Percentiles rank a stretch among this genome's conserved stretches.
These are phyloP conservation scores for Heterodera filipjevi DNA, from an alignment of 2,888 invertebrate species.

Conservation along the genomic window DNA sequence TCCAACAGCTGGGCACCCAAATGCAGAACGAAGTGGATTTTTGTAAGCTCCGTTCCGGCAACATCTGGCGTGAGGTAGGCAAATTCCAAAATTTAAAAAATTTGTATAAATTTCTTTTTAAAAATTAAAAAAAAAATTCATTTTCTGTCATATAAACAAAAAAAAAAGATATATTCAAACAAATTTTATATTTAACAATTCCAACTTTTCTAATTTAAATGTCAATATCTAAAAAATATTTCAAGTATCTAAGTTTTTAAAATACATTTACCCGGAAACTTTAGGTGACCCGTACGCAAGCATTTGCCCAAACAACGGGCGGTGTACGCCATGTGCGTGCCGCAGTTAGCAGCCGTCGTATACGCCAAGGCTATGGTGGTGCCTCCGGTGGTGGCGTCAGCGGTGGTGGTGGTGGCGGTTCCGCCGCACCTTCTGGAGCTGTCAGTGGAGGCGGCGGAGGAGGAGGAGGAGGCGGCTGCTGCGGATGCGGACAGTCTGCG, in stretches of 20 bases:
- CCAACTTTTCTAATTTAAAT: too few species aligned
- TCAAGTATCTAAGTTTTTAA: neutral
- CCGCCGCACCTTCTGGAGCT: neutral
- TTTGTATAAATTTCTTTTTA: neutral
- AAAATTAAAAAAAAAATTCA: too few species aligned
- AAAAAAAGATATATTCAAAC: neutral
- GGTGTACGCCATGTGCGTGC: conserved; percentile 45
- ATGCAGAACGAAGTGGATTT: conserved; percentile 61
- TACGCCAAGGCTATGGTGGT: neutral
- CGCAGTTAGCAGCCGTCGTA: neutral
- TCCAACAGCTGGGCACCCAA: conserved; percentile 43
- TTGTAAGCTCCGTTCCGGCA: conserved; percentile 56
- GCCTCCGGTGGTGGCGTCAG: neutral
- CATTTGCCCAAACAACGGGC: conserved; percentile 45
- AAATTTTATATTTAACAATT: too few species aligned
- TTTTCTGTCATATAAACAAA: neutral
- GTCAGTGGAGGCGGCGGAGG: neutral
- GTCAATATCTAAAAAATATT: too few species aligned
- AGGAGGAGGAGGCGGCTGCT: conserved; percentile 31
- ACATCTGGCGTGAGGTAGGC: conserved; percentile 54
- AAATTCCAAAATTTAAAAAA: neutral
- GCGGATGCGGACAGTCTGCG: conserved; percentile 37
- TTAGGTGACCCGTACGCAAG: conserved; percentile 52
- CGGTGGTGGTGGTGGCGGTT: neutral
- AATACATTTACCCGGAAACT: neutral